Evolutionary conservation across 2,113 vertebrate species (phyloP), one percentile per base, ranked within the genome.

Genomic region (Dolichotis patagonum): DNA sequence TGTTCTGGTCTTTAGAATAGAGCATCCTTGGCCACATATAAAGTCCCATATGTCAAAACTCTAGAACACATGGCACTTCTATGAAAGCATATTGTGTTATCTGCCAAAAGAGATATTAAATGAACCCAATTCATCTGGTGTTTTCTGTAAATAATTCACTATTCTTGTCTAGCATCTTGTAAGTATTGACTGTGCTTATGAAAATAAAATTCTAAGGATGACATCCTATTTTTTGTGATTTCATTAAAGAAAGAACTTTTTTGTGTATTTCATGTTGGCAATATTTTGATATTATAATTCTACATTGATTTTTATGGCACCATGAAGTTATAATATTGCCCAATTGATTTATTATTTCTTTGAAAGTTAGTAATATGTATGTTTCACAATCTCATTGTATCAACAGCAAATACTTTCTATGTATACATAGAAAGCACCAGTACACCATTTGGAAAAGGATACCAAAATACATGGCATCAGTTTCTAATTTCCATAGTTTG

Each of bases 91-190:
- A 30, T 20, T n/a, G 7, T 78, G 22, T 60, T 82, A 82, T 90
- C 80, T 97, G 91, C 94, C 92, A 96, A 95, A 67, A 81, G 75
- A 93, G 63, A 88, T 96, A 96, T 85, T 87, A 97, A 96, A 90
- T n/a, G 65, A 86, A 94, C 30, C 58, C 85, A 94, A 95, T 78
- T 96, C 97, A 88, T 98, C 96, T 96, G 95, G 87, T 95, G 69
- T 97, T 97, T 97, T 95, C 96, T 54, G 77, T 96, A 97, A 98
- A 97, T 95, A 94, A 43, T 65, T 87, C 60, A 75, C 67, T 95
- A 62, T 71, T 92, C 65, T 92, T 93, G 35, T 91, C 83, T 95
- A 91, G 41, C 67, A 90, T 96, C 91, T 85, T 96, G 7, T 65
- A 94, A 97, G 46, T 92, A 88, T 94, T 32, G 60, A 78, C 87